Evolutionary conservation across 2,888 invertebrate species (phyloP).

Genomic region (Xanthorhoe spadicearia): DNA sequence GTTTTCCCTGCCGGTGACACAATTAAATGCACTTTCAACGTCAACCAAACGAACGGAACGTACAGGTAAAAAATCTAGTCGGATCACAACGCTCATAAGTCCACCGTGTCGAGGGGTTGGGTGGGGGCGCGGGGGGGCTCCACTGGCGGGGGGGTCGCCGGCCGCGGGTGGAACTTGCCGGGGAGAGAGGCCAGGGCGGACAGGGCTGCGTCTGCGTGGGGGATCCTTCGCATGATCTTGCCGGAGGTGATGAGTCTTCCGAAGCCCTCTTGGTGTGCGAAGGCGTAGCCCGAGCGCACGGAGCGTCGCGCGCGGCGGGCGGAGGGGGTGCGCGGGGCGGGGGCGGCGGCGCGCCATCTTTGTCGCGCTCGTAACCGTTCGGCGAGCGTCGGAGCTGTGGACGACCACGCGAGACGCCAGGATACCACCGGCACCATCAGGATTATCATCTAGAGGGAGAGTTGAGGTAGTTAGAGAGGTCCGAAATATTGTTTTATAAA

Average conservation of each 20-base stretch:
- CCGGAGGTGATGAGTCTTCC: constrained; percentile 95
- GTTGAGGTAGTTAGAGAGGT: too few relatives aligned
- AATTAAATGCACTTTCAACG: constrained; percentile 69
- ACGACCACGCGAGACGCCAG: constrained; percentile 97
- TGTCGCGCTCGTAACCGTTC: constrained; percentile 94
- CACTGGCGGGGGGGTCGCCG: constrained; percentile 84
- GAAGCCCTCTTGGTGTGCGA: constrained; percentile 93
- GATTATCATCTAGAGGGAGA: constrained; percentile 85
- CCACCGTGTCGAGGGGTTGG: constrained; percentile 90
- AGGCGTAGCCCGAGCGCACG: constrained; percentile 97
- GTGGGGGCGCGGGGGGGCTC: constrained; percentile 84
- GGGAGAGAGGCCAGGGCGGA: constrained; percentile 85
- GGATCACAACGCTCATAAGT: constrained; percentile 78
- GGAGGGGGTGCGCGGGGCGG: constrained; percentile 93
- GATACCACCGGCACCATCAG: constrained; percentile 97
- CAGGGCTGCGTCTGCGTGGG: constrained; percentile 91
- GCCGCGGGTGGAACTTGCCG: constrained; percentile 87
- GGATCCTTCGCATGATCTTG: constrained; percentile 95
- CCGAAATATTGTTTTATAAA: too few relatives aligned
- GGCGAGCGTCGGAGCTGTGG: constrained; percentile 95
- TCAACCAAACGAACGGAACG: constrained; percentile 58
- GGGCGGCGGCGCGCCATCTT: constrained; percentile 89
- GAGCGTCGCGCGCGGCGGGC: constrained; percentile 95
- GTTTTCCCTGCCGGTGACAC: constrained; percentile 69
- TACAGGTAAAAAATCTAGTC: constrained; percentile 55